Percentiles rank a stretch among this genome's conserved stretches.
Conservation (phyloP, 92 coral and sea anemone genomes). For the Zoanthus solanderi region DNA sequence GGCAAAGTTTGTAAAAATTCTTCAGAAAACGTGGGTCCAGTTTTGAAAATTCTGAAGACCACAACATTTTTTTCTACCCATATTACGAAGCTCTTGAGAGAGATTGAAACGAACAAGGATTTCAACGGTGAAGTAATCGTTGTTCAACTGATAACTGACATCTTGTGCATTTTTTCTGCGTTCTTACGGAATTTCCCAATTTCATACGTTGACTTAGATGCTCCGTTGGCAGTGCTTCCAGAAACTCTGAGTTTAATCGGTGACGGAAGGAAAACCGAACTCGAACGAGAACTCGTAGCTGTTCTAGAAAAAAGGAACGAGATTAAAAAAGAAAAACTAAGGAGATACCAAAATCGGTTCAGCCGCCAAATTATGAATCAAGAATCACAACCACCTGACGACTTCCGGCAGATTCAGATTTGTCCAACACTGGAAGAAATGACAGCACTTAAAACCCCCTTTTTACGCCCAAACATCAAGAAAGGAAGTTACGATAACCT, state of each 20-base stretch:
- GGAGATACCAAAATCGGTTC: constrained; percentile 36
- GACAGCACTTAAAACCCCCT: constrained; percentile 66
- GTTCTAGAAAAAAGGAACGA: constrained; percentile 55
- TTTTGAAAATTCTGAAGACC: constrained; percentile 1
- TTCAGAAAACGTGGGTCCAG: not conserved
- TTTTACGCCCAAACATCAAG: constrained; percentile 70
- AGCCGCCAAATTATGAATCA: constrained; percentile 1
- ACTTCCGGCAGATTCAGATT: constrained; percentile 72
- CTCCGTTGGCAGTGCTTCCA: constrained; percentile 49
- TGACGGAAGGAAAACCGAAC: constrained; percentile 15
- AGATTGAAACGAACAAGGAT: not conserved
- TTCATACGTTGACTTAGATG: constrained; percentile 59
- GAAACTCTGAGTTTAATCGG: constrained; percentile 25
- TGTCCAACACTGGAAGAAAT: constrained; percentile 77
- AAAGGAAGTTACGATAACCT: constrained; percentile 70
- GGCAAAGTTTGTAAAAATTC: not conserved
- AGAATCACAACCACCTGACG: constrained; percentile 68
- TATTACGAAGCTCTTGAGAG: not conserved
- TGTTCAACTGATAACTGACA: constrained; percentile 9
- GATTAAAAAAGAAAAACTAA: constrained; percentile 34
- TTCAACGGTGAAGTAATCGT: constrained; percentile 13
- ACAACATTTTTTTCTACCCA: constrained; percentile 11
- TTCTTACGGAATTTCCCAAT: constrained; percentile 66
- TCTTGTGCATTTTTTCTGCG: constrained; percentile 34
- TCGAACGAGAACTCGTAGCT: constrained; percentile 20